Evolutionary conservation across 2,888 invertebrate genomes (phyloP).

Genomic region (Biston stratarius): DNA sequence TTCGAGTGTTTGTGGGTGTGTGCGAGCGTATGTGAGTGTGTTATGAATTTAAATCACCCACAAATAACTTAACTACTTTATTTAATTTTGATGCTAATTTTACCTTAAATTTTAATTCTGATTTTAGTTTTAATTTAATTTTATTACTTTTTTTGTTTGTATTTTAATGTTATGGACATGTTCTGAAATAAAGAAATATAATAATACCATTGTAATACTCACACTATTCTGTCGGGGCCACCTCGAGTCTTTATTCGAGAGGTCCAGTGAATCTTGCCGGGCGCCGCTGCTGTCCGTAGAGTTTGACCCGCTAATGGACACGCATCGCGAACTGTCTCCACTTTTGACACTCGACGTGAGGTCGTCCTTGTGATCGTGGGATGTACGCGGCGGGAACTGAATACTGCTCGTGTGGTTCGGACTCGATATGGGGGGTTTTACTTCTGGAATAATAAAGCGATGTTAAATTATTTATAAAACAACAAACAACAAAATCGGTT

Average conservation of each 20-base stretch:
- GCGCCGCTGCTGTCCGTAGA: conserved; percentile 93
- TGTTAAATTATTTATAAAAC: background rate
- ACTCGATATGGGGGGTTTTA: conserved; percentile 71
- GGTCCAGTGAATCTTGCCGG: conserved; percentile 72
- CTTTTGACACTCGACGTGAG: conserved; percentile 70
- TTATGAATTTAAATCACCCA: too few species aligned
- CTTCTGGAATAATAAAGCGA: conserved; percentile 56
- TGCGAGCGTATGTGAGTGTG: too few species aligned
- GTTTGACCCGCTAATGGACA: conserved; percentile 90
- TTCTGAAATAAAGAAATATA: too few species aligned
- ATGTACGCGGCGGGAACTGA: conserved; percentile 66
- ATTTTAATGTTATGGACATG: too few species aligned
- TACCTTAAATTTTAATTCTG: too few species aligned
- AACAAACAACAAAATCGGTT: too few species aligned
- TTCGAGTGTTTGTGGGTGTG: too few species aligned
- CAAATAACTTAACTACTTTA: too few species aligned
- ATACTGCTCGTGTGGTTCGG: conserved; percentile 65
- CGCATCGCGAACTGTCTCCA: conserved; percentile 88
- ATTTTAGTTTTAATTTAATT: too few species aligned
- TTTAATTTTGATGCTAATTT: too few species aligned
- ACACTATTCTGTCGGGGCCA: conserved; percentile 95
- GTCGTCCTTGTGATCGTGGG: conserved; percentile 66
- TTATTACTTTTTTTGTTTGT: too few species aligned
- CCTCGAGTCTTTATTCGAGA: conserved; percentile 71
- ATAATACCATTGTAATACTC: conserved; percentile 61